Conservation (phyloP, 2,797 vertebrate species). For the Parambassis ranga region DNA sequence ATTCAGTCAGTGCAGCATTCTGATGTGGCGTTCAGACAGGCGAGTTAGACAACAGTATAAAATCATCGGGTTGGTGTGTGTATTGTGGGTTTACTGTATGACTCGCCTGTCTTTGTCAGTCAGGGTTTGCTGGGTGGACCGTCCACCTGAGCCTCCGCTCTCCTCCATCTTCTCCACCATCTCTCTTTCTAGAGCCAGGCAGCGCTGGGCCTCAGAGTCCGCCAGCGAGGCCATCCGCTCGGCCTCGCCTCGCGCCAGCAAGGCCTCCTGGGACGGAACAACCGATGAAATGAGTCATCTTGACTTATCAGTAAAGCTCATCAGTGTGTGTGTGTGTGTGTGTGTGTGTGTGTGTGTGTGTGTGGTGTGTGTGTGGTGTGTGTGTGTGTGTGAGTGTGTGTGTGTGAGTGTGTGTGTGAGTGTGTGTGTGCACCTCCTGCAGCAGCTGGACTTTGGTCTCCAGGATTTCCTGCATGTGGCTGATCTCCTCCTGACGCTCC, state of each 20-base stretch:
- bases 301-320: background rate
- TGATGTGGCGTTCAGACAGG: no score
- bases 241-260: slow-evolving; percentile 81
- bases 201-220: slow-evolving; percentile 80
- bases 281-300: background rate
- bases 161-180: slow-evolving; percentile 72
- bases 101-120: slow-evolving; percentile 80
- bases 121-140: slow-evolving; percentile 21
- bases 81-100: no score
- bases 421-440: slow-evolving; percentile 84
- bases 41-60: no score
- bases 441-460: slow-evolving; percentile 87
- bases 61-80: no score
- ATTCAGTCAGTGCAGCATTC: no score
- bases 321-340: background rate
- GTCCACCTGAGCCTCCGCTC: slow-evolving; percentile 8
- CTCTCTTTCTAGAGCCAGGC: slow-evolving; percentile 81
- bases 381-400: no score
- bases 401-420: no score
- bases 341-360: no score
- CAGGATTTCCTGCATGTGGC: slow-evolving; percentile 84
- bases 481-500: slow-evolving; percentile 83
- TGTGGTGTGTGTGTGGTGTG: no score
- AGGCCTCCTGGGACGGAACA: slow-evolving; percentile 82
- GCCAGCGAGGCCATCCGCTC: slow-evolving; percentile 79